phyloP scores from a whole-genome alignment of 2,113 vertebrate genomes.

The Sinosuthora webbiana region DNA sequence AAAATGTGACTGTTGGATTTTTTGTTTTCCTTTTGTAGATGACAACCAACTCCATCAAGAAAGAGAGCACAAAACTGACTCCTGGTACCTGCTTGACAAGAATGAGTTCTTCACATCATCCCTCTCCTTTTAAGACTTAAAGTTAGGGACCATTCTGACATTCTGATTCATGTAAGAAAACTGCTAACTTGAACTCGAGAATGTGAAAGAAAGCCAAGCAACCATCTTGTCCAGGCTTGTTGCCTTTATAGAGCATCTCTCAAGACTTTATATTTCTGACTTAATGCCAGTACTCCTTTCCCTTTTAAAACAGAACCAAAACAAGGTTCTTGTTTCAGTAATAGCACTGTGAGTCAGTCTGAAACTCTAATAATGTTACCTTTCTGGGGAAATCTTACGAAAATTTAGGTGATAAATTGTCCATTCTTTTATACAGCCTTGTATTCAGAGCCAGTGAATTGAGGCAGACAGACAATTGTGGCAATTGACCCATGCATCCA shows the following conservation, averaged over 20 bases:
- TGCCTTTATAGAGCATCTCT: background rate
- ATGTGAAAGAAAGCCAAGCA: background rate
- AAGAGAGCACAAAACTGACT: background rate
- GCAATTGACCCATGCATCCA: background rate
- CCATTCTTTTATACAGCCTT: background rate
- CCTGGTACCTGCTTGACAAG: background rate
- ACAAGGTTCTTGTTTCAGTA: conserved; percentile 15
- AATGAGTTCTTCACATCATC: background rate
- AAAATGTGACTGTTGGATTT: background rate
- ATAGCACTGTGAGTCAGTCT: background rate
- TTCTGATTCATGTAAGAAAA: background rate
- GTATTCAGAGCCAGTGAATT: background rate
- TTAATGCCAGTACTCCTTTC: background rate
- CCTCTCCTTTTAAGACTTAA: background rate
- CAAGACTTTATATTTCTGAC: background rate
- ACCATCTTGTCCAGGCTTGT: background rate
- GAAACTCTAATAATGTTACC: background rate
- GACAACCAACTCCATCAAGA: background rate
- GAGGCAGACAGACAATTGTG: background rate
- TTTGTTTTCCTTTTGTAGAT: background rate
- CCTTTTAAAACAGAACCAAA: conserved; percentile 1
- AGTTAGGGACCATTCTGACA: background rate
- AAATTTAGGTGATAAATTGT: background rate
- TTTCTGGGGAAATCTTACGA: background rate
- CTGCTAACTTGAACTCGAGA: background rate